Percentiles rank a stretch among this genome's conserved stretches.
Conservation (phyloP, 2,797 vertebrate species). For the Nannoperca obscura region DNA sequence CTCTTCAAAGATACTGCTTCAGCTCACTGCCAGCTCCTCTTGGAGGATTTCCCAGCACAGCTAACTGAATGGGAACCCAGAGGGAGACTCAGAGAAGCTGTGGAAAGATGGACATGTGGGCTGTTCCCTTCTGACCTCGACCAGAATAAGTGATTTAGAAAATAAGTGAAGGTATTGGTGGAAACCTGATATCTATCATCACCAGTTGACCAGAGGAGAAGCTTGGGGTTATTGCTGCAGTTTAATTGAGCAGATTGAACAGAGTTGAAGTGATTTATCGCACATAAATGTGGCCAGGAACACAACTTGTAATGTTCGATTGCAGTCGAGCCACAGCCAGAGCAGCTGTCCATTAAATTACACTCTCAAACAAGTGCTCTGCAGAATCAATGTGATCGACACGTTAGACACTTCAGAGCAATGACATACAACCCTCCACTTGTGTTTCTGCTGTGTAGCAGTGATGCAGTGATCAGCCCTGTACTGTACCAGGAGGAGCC, state of each 20-base stretch:
- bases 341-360: background rate
- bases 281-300: background rate
- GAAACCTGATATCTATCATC: background rate
- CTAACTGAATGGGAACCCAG: background rate
- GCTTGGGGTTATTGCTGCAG: background rate
- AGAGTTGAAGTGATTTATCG: background rate
- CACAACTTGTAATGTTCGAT: background rate
- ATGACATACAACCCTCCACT: conserved; percentile 21
- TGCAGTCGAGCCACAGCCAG: background rate
- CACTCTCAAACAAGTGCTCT: background rate
- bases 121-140: background rate
- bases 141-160: background rate
- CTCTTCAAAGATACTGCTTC: background rate
- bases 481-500: conserved; percentile 33
- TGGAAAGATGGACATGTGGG: background rate
- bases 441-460: conserved; percentile 10
- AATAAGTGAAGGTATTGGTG: background rate
- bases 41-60: background rate
- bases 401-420: background rate
- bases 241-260: background rate
- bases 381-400: conserved; percentile 29
- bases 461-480: conserved; percentile 22
- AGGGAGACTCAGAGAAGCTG: background rate
- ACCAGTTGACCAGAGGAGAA: background rate
- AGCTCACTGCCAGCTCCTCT: background rate